Evolutionary conservation across 1,140 invertebrate species (phyloP), one percentile per base, ranked within the genome.

Genomic region (Rhagoletis zephyria): DNA sequence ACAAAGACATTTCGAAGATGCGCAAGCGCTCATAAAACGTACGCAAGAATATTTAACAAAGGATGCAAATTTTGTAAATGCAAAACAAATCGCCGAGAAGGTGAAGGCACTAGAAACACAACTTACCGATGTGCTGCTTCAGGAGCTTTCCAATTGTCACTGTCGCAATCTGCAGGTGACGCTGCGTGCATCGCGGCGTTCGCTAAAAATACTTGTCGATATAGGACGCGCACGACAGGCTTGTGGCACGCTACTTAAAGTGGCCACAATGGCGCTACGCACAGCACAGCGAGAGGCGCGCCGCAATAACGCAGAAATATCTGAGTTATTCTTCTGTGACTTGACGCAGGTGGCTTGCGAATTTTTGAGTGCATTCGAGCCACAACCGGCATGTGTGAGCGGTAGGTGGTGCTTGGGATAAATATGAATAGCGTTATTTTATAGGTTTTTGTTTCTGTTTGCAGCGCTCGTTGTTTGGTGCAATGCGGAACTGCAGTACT

Each of bases 1-100:
- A n/a, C 98, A 99, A 93, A 95, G 98, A 89, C 97, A 99, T 92
- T 99, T 99, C 93, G 98, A 99, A 93, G 97, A 98, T 91, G 98
- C 98, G 19, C 97, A 98, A 88, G 95, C 95, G 88, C 94, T 99
- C 9, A 95, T 99, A 85, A 95, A 97, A 89, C 96, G 95, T 93
- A 96, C 95, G 0, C 95, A 95, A 89, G 93, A 94, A 4, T 96
- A 95, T 89, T 90, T 95, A 45, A 90, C 89, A 40, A 92, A 94
- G 85, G 89, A 93, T 65, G 89, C 89, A 85, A 89, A 91, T 60
- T 94, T 94, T 51, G 93, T 94, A 88, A 93, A 94, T 70, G 91
- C 91, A 14, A 90, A 93, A 56, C 92, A 93, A 67, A 93, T 93
- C 77, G 93, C 93, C 60, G 93, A 92, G 77, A 95, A 93, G 93